Base-by-base conservation (phyloP, 2,797 vertebrate species). In the Okamejei kenojei region DNA sequence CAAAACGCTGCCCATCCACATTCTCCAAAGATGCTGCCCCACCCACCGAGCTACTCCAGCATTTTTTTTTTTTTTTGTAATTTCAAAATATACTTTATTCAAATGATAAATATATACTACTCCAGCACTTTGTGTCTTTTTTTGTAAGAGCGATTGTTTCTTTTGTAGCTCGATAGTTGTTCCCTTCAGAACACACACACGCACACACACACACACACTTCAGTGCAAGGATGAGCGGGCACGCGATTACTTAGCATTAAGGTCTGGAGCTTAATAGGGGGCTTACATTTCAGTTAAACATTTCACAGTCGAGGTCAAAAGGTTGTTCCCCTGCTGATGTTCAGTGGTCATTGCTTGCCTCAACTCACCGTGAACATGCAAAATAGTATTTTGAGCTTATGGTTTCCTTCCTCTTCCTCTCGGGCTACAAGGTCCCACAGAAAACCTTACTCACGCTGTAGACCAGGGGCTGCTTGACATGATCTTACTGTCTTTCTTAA, bases 291-390 rank as follows among this genome's bases (percentile, higher is more conserved):
- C 71, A 74, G 61, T 9, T 74, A 58, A 76, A 74, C 45, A 92
- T 68, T 92, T 86, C 84, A 88, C 61, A 3, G 71, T 54, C 21
- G 35, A 76, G 90, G 90, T 54, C 90, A 92, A 54, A 92, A 58
- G 71, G 90, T 76, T 76, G 17, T 76, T 17, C 68, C 32, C n/a
- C 7, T 45, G 73, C 71, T 92, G 35, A 19, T 65, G 29, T 35
- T 88, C 15, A 45, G 35, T 92, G 45, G 71, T 45, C 23, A 54
- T 17, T n/a, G 35, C 35, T 84, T n/a, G 21, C 71, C 26, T 61
- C 81, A 61, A 54, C 8, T 84, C n/a, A 26, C 38, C 10, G 29
- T 84, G 35, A 58, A 61, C 23, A 11, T 58, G 21, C 6, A 84
- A 84, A 84, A 29, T 84, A 58, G 29, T 91, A 73, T 54, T 91